Conservation (phyloP, 2,113 vertebrate genomes). For the Microtus richardsoni region DNA sequence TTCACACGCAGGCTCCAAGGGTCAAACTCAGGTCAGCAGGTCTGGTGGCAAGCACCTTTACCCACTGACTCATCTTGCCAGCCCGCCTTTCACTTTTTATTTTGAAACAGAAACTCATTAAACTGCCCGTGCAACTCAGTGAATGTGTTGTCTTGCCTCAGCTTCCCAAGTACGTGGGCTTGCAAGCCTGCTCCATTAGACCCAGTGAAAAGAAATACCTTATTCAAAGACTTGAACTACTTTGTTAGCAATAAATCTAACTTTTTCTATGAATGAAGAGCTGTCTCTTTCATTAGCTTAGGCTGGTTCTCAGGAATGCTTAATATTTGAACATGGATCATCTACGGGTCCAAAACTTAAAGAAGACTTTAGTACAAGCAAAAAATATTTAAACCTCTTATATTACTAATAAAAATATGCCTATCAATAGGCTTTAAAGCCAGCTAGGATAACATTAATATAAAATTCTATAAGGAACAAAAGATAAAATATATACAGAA, state of each 20-base stretch:
- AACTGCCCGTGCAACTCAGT: background rate
- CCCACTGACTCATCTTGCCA: background rate
- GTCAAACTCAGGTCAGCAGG: background rate
- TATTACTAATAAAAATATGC: background rate
- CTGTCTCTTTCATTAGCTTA: conserved; percentile 1
- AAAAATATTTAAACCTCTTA: conserved; percentile 23
- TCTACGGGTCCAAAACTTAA: background rate
- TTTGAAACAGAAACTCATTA: background rate
- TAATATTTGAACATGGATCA: conserved; percentile 8
- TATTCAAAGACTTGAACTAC: background rate
- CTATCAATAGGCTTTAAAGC: background rate
- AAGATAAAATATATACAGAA: conserved; percentile 4
- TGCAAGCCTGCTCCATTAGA: background rate
- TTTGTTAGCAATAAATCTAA: background rate
- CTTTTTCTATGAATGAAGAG: background rate
- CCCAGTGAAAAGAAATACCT: background rate
- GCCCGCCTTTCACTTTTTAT: background rate
- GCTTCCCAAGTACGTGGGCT: no score
- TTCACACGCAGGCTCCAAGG: background rate
- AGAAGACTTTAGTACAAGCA: background rate
- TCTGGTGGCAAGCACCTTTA: background rate
- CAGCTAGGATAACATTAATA: conserved; percentile 4
- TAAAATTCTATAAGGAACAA: conserved; percentile 34
- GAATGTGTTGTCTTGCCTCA: background rate
- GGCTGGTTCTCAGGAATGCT: conserved; percentile 2